phyloP scores from a whole-genome alignment of 1,140 invertebrate species.

The Leptoteleia sp. region DNA sequence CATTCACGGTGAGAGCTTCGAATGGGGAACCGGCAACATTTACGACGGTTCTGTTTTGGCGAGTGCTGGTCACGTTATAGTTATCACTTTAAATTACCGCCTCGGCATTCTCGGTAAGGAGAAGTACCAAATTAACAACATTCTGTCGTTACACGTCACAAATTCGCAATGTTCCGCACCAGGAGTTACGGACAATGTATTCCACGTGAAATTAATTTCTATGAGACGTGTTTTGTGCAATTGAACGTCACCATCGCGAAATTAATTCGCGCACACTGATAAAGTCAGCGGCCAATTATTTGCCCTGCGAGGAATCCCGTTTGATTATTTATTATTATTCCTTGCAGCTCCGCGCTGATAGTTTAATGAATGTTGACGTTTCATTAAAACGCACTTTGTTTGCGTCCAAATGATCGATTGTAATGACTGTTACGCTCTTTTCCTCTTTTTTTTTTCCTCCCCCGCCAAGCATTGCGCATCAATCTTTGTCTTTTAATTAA shows the following conservation, averaged over 20 bases:
- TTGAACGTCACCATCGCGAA: constrained; percentile 34
- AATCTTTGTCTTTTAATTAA: constrained; percentile 34
- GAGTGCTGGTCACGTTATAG: constrained; percentile 92
- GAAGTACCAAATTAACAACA: constrained; percentile 46
- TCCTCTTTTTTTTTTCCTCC: no score
- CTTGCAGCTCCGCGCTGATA: constrained; percentile 9
- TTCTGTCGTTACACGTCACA: constrained; percentile 51
- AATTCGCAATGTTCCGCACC: constrained; percentile 47
- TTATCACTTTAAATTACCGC: constrained; percentile 94
- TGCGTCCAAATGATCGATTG: constrained; percentile 15
- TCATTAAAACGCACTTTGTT: constrained; percentile 28
- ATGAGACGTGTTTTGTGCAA: constrained; percentile 41
- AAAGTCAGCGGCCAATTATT: constrained; percentile 49
- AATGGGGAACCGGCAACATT: constrained; percentile 91
- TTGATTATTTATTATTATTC: constrained; percentile 39
- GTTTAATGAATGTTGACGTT: constrained; percentile 32
- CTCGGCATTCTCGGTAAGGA: constrained; percentile 91
- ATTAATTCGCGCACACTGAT: constrained; percentile 36
- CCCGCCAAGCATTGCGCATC: constrained; percentile 15
- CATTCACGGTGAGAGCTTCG: constrained; percentile 92
- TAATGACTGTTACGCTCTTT: constrained; percentile 14
- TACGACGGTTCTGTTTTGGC: constrained; percentile 94
- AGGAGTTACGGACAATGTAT: constrained; percentile 42
- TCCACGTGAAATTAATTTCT: constrained; percentile 52
- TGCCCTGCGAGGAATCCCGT: constrained; percentile 11